A percentile compares a stretch with the other conserved stretches of the same genome.
phyloP scores from a whole-genome alignment of 2,113 vertebrate species.

The Oreotragus oreotragus region DNA sequence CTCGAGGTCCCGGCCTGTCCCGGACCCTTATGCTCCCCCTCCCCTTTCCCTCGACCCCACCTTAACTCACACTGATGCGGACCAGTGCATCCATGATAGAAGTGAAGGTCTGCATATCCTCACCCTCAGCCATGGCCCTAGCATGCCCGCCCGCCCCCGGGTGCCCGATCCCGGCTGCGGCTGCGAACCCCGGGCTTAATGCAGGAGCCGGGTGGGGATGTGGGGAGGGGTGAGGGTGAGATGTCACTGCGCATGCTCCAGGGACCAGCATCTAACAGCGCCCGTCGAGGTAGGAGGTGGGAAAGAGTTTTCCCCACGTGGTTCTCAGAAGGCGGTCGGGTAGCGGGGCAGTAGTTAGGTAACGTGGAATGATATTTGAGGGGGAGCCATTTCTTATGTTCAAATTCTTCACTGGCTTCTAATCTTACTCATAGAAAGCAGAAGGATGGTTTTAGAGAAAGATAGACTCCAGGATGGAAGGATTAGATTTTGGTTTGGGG shows the following conservation, averaged over 20 bases:
- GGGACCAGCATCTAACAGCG: constrained; percentile 40
- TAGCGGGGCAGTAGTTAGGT: not conserved
- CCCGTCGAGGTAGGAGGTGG: constrained; percentile 46
- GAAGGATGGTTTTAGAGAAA: not conserved
- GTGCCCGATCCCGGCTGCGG: constrained; percentile 58
- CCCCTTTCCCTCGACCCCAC: constrained; percentile 37
- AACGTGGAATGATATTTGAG: not conserved
- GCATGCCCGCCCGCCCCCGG: constrained; percentile 55
- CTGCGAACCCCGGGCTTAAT: constrained; percentile 64
- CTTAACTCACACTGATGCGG: constrained; percentile 90
- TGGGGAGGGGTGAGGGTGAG: constrained; percentile 42
- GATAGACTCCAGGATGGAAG: not conserved
- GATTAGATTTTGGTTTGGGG: not conserved
- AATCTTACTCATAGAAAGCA: not conserved
- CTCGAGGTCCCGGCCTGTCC: constrained; percentile 15
- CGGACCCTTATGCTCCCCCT: not conserved
- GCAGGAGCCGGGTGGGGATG: constrained; percentile 65
- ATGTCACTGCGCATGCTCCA: constrained; percentile 74
- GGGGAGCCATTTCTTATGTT: not conserved
- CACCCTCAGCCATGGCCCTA: constrained; percentile 89
- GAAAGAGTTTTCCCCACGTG: constrained; percentile 63
- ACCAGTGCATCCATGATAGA: constrained; percentile 95
- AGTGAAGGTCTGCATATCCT: constrained; percentile 90
- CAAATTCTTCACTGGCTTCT: not conserved
- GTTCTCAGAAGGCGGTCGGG: constrained; percentile 13